Evolutionary conservation across 2,113 vertebrate species (phyloP).

Genomic region (Hylia prasina): DNA sequence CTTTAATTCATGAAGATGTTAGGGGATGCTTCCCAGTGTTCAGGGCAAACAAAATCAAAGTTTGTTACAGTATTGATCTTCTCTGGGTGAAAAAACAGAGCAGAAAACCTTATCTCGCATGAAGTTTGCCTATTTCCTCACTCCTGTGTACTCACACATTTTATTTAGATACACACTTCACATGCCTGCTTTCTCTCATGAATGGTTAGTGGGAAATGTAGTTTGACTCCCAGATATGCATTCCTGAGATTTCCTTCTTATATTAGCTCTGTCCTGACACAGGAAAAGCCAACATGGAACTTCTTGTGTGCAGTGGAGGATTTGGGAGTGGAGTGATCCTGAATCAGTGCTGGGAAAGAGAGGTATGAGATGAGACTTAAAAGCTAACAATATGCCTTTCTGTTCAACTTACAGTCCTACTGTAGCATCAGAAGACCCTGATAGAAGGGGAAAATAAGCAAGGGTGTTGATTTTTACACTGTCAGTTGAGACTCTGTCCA

Average conservation of each 20-base stretch:
- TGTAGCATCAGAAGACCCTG: neutral
- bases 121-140: neutral
- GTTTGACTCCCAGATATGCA: neutral
- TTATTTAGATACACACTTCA: neutral
- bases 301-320: neutral
- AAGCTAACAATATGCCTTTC: neutral
- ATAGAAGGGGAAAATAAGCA: neutral
- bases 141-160: neutral
- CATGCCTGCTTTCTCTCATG: neutral
- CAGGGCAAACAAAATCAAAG: neutral
- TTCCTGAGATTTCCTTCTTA: neutral
- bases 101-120: neutral
- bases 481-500: neutral
- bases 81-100: neutral
- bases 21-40: neutral
- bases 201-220: neutral
- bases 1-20: neutral
- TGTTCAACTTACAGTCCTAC: neutral
- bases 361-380: neutral
- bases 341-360: neutral
- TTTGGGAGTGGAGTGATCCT: neutral
- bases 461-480: neutral
- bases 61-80: neutral
- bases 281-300: neutral
- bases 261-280: neutral